These are phyloP conservation scores for Chirona hameri DNA, from an alignment of 2,888 invertebrate genomes.

Conservation along the genomic window DNA sequence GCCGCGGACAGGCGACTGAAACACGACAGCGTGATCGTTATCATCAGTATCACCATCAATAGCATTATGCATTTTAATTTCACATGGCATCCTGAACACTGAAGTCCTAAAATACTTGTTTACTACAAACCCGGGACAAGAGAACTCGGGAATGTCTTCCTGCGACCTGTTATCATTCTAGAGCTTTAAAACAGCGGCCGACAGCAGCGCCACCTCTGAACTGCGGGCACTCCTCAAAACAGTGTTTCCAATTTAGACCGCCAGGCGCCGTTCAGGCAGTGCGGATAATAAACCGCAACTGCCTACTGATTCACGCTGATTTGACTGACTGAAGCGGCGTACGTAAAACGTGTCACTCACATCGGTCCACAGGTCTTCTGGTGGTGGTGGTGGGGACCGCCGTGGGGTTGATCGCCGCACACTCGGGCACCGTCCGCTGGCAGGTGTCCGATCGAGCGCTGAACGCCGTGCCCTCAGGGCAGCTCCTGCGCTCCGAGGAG, in stretches of 20 bases:
- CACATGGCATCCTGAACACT: too few species aligned
- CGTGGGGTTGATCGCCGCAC: background rate
- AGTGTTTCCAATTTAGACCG: too few species aligned
- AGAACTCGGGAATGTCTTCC: too few species aligned
- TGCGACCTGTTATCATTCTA: too few species aligned
- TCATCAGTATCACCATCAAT: background rate
- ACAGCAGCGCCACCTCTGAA: too few species aligned
- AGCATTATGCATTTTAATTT: too few species aligned
- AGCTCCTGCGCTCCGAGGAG: background rate
- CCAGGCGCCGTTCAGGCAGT: background rate
- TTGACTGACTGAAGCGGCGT: background rate
- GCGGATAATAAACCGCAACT: background rate
- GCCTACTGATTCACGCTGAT: background rate
- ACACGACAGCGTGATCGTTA: background rate
- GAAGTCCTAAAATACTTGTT: too few species aligned
- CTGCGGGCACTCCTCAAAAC: too few species aligned
- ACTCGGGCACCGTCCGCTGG: background rate
- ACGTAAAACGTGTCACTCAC: background rate
- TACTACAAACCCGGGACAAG: too few species aligned
- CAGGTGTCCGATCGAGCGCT: background rate
- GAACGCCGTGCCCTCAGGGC: background rate
- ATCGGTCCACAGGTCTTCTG: background rate
- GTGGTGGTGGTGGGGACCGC: background rate
- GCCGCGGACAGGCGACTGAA: background rate
- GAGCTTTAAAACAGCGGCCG: too few species aligned